phyloP scores from a whole-genome alignment of 2,888 invertebrate species.

The Polyommatus iphigenia region DNA sequence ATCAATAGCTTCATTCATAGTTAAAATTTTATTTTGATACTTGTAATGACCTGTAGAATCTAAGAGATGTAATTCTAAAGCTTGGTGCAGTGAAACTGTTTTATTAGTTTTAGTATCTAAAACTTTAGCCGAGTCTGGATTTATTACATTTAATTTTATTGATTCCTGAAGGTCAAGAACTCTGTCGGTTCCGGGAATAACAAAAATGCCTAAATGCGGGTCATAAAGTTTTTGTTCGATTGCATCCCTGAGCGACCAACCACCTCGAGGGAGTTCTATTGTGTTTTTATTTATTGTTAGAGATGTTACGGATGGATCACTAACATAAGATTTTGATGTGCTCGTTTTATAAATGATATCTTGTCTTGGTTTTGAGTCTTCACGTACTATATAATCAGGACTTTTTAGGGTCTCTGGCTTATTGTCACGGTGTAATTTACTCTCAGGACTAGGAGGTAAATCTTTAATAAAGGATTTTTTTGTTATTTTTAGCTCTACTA shows the following conservation, averaged over 20 bases:
- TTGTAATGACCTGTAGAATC: constrained; percentile 89
- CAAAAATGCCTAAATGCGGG: constrained; percentile 89
- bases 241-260: constrained; percentile 91
- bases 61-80: constrained; percentile 88
- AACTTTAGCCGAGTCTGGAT: constrained; percentile 90
- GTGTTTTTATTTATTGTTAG: constrained; percentile 83
- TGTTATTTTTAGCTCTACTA: constrained; percentile 75
- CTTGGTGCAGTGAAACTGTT: constrained; percentile 84
- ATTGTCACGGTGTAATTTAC: constrained; percentile 73
- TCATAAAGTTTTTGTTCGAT: constrained; percentile 91
- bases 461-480: constrained; percentile 76
- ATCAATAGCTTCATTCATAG: constrained; percentile 88
- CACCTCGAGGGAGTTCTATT: constrained; percentile 89
- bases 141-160: constrained; percentile 90
- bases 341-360: constrained; percentile 59
- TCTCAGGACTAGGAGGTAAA: constrained; percentile 68
- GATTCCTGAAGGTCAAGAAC: constrained; percentile 93
- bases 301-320: constrained; percentile 75
- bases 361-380: constrained; percentile 52
- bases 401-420: constrained; percentile 81
- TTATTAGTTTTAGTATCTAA: constrained; percentile 87
- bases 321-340: constrained; percentile 63
- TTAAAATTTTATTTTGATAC: constrained; percentile 73
- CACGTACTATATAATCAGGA: constrained; percentile 69
- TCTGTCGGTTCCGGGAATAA: constrained; percentile 92